phyloP scores from a whole-genome alignment of 2,113 vertebrate species.

The Sciurus niger region DNA sequence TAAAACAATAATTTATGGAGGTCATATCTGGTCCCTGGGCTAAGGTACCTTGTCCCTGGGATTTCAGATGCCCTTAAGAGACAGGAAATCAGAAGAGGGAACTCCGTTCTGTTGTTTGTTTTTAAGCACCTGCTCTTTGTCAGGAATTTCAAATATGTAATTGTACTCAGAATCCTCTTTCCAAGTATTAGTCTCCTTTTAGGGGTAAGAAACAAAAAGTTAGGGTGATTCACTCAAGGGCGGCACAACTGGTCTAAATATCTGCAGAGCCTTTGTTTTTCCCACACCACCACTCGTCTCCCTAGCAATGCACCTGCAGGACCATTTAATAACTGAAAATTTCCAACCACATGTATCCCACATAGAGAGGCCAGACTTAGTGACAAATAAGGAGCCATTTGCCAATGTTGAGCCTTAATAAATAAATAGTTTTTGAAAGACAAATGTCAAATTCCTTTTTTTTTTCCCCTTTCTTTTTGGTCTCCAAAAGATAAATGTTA shows the following conservation, averaged over 20 bases:
- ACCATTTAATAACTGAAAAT: background rate
- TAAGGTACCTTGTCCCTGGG: background rate
- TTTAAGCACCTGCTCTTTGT: background rate
- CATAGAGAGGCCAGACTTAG: background rate
- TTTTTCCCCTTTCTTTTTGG: background rate
- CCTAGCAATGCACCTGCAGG: background rate
- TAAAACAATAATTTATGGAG: background rate
- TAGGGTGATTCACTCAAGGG: background rate
- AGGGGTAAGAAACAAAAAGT: background rate
- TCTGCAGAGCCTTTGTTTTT: background rate
- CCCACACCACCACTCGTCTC: background rate
- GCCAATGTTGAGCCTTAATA: constrained; percentile 60
- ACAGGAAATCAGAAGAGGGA: background rate
- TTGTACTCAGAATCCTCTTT: background rate
- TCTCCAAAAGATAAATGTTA: constrained; percentile 69
- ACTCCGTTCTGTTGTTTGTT: background rate
- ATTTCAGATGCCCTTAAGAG: background rate
- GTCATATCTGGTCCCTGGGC: background rate
- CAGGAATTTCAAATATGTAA: background rate
- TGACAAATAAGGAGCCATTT: constrained; percentile 45
- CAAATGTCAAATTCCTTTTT: constrained; percentile 57
- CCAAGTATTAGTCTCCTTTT: background rate
- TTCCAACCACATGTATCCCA: background rate
- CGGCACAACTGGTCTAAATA: background rate
- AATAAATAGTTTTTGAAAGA: constrained; percentile 65